Evolutionary conservation across 2,888 invertebrate species (phyloP).

Genomic region (Cryptus armator): DNA sequence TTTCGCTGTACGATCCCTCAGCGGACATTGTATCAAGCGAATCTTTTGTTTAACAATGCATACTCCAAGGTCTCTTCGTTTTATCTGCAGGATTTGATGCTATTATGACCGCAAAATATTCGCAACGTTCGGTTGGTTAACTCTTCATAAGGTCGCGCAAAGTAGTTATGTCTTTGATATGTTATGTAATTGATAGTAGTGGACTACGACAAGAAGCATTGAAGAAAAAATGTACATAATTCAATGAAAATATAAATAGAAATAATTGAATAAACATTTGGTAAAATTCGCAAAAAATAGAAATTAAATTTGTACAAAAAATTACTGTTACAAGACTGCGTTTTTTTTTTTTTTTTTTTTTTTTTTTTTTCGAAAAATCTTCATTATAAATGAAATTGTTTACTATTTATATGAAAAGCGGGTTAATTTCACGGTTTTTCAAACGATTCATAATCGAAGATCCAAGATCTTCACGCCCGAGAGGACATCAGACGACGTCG

Average conservation of each 20-base stretch:
- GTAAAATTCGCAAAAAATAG: too few species aligned
- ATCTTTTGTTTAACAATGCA: background rate
- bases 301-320: too few species aligned
- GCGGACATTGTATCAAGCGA: slow-evolving; percentile 2
- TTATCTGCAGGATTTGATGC: background rate
- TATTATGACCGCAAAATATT: background rate
- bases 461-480: slow-evolving; percentile 62
- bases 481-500: slow-evolving; percentile 58
- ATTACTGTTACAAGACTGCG: background rate
- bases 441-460: slow-evolving; percentile 44
- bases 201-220: too few species aligned
- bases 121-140: too few species aligned
- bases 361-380: background rate
- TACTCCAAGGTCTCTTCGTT: background rate
- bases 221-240: too few species aligned
- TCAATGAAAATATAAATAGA: too few species aligned
- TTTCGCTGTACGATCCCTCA: background rate
- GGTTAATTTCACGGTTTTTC: slow-evolving; percentile 38
- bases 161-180: too few species aligned
- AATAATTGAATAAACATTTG: too few species aligned
- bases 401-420: background rate
- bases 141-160: too few species aligned
- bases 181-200: too few species aligned
- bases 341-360: slow-evolving; percentile 2
- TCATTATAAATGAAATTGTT: background rate